A percentile compares a stretch with the other conserved stretches of the same genome.
These are phyloP conservation scores for Vombatus ursinus DNA, from an alignment of 2,113 vertebrate genomes.

Conservation along the genomic window DNA sequence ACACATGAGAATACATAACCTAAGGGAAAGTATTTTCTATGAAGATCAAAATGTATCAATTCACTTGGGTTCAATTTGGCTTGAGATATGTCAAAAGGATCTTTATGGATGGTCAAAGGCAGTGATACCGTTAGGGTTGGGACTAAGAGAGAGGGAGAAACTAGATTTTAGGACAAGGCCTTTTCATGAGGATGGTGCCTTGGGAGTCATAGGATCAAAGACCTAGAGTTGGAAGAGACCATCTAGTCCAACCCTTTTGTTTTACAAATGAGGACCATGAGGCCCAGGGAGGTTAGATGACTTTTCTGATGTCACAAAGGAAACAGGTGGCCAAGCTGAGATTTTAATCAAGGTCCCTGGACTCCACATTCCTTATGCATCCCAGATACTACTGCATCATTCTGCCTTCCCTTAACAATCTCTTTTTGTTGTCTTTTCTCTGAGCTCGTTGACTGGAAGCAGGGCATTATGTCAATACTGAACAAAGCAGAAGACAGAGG, in stretches of 20 bases:
- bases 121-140: constrained; percentile 79
- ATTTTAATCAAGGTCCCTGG: background rate
- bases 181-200: constrained; percentile 74
- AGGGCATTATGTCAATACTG: constrained; percentile 77
- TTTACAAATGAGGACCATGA: background rate
- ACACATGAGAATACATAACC: constrained; percentile 46
- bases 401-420: constrained; percentile 15
- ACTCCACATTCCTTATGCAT: background rate
- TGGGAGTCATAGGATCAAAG: background rate
- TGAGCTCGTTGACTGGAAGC: constrained; percentile 69
- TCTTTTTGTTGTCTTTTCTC: constrained; percentile 60
- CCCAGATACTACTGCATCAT: background rate
- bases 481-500: constrained; percentile 73
- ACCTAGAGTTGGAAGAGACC: background rate
- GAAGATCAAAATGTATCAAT: constrained; percentile 73
- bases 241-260: no score
- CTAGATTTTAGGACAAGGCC: constrained; percentile 80
- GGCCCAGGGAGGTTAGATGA: background rate
- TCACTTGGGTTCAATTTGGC: constrained; percentile 72
- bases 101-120: constrained; percentile 82
- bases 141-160: constrained; percentile 86
- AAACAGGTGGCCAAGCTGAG: background rate
- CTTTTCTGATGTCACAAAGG: background rate
- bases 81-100: constrained; percentile 81
- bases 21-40: constrained; percentile 49